A percentile compares a stretch with the other conserved stretches of the same genome.
phyloP scores from a whole-genome alignment of 2,797 vertebrate species.

The Chelonia mydas region DNA sequence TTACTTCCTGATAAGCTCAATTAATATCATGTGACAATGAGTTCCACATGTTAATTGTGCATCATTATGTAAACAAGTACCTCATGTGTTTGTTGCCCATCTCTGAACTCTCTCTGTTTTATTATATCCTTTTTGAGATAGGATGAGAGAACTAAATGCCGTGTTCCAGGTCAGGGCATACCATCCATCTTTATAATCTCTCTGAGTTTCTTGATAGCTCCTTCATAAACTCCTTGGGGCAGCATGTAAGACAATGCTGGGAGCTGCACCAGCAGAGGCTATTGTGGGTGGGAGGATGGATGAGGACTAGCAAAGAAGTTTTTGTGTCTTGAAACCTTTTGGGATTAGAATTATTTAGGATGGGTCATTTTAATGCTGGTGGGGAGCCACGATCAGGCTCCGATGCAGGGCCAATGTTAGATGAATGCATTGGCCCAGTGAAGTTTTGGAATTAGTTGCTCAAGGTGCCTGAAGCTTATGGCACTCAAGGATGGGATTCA shows the following conservation, averaged over 20 bases:
- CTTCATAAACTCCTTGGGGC: background rate
- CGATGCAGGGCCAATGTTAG: background rate
- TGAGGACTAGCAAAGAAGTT: background rate
- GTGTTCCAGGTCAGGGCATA: background rate
- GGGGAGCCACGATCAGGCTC: background rate
- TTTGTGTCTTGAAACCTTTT: background rate
- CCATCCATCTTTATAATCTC: background rate
- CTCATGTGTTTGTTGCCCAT: background rate
- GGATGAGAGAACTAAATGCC: background rate
- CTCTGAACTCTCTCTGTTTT: background rate
- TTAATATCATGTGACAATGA: background rate
- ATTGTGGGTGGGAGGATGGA: background rate
- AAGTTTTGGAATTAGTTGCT: background rate
- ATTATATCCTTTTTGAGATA: background rate
- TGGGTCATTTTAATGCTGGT: background rate
- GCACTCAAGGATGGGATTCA: background rate
- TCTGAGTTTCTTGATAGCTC: background rate
- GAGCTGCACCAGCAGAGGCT: too few relatives aligned
- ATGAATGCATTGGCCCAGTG: background rate
- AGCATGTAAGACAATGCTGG: background rate
- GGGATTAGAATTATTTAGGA: background rate
- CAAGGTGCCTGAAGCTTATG: background rate
- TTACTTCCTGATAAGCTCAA: background rate
- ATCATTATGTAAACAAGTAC: background rate
- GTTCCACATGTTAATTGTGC: background rate